Evolutionary conservation across 1,140 invertebrate genomes (phyloP), one percentile per base, ranked within the genome.

Genomic region (Sycophila sp.): DNA sequence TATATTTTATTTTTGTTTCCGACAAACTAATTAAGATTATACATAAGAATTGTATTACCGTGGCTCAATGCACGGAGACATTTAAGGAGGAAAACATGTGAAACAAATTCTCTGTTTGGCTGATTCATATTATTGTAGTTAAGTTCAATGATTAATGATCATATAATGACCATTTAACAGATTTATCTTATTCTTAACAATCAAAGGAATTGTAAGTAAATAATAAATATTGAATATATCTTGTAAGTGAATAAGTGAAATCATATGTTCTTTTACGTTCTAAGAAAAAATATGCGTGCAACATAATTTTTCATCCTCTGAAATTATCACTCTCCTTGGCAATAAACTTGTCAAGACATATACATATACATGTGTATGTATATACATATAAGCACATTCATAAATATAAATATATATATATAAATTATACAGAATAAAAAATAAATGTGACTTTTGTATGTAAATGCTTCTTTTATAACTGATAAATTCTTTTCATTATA

Each of bases 1-100:
- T 64, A 70, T 70, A 70, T 70, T 70, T 64, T 70, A 70, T 70
- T 70, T 70, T 70, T 58, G 60, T 70, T 70, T 56, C 68, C 17
- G 11, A 69, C 19, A 59, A 68, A 42, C 11, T 58, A n/a, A 45
- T 53, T 70, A 58, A 70, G 28, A 53, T 62, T 55, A 42, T 32
- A 32, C 7, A 24, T 55, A 42, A 51, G 34, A 32, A 55, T 40
- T 11, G 19, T 22, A 47, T 40, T 40, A 32, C 1, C 22, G 42
- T 32, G 28, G 55, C 1, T 62, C 6, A 13, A 26, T 30, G 32
- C 10, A 19, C 11, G 15, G 28, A 53, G 17, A 69, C 11, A 53
- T 6, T n/a, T 13, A n/a, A 36, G 28, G 24, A 15, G 56, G 55
- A n/a, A 47, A 60, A 26, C 51, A 22, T 40, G 30, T 62, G 32